Base-by-base conservation (phyloP, 2,888 invertebrate species). In the Ophion ellenae region DNA sequence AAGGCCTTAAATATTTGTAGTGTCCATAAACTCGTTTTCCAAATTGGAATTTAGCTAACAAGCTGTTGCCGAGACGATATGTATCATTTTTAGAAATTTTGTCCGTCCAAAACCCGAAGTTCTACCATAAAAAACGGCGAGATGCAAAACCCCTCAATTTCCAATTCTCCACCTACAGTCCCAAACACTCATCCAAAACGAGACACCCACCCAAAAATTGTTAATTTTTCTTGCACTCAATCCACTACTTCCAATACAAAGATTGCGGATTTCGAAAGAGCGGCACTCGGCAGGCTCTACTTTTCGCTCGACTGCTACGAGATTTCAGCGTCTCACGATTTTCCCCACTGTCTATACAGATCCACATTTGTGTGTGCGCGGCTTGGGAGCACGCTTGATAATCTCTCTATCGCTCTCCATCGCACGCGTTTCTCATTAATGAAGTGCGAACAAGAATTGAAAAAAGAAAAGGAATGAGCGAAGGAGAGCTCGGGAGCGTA, bases 381-480 rank as follows among this genome's bases (percentile, higher is more conserved):
- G 24, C 24, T 47, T 78, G 59, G 61, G 66, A 78, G 45, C 40
- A 47, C 9, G 32, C 20, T 67, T 69, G 20, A 61, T 67, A 53
- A 79, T 77, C 70, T 63, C 45, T 66, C 76, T 71, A 32, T 77
- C 86, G 53, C 81, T 64, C 63, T 81, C 70, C 71, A 69, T 81
- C 80, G 81, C 84, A 73, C 77, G 84, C 81, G 53, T 76, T 53
- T 67, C 63, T 81, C 70, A 74, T 86, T 81, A 86, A 83, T 86
- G 74, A 83, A 86, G 73, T 75, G 83, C 81, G 86, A 86, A 83
- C 61, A 74, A 78, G 83, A 83, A 74, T 61, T 63, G 53, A 76
- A 85, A 71, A 76, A 71, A 57, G 47, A 64, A 66, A 77, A 64
- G 11, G 64, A 71, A 67, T 47, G 67, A 47, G 61, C 70, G 78